Conservation (phyloP, 2,888 invertebrate genomes). For the Sisyra nigra region DNA sequence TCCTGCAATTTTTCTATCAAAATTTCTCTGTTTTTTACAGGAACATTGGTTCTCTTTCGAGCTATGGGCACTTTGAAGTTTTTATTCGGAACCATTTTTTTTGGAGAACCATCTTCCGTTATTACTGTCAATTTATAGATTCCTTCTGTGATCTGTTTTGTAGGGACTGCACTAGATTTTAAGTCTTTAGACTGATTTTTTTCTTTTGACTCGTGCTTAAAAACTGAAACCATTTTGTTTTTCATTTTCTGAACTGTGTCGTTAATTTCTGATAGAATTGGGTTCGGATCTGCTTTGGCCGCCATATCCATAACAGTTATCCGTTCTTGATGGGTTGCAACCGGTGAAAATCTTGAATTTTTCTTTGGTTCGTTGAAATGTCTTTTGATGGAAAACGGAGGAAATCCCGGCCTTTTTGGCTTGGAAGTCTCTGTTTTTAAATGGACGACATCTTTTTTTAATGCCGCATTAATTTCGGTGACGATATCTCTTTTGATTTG, state of each 20-base stretch:
- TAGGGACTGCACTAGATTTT: too few species aligned
- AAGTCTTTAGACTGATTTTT: too few species aligned
- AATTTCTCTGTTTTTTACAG: neutral
- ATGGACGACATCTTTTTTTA: neutral
- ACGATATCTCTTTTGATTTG: neutral
- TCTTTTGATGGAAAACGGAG: too few species aligned
- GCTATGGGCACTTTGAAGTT: too few species aligned
- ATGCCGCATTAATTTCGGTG: neutral
- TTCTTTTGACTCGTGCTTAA: neutral
- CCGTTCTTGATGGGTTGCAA: too few species aligned
- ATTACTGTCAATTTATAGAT: conserved; percentile 1
- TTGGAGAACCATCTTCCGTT: neutral
- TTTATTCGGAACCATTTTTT: too few species aligned
- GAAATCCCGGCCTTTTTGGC: too few species aligned
- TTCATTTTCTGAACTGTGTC: neutral
- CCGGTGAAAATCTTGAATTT: too few species aligned
- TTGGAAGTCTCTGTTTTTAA: neutral
- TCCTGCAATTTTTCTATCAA: neutral
- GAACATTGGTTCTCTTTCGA: neutral
- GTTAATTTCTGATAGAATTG: too few species aligned
- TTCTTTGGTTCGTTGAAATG: too few species aligned
- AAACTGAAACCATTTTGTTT: neutral
- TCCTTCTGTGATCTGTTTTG: neutral
- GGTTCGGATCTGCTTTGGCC: too few species aligned
- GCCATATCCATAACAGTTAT: too few species aligned